Conservation (phyloP, 1,140 invertebrate species). For the Euborellia annulipes region DNA sequence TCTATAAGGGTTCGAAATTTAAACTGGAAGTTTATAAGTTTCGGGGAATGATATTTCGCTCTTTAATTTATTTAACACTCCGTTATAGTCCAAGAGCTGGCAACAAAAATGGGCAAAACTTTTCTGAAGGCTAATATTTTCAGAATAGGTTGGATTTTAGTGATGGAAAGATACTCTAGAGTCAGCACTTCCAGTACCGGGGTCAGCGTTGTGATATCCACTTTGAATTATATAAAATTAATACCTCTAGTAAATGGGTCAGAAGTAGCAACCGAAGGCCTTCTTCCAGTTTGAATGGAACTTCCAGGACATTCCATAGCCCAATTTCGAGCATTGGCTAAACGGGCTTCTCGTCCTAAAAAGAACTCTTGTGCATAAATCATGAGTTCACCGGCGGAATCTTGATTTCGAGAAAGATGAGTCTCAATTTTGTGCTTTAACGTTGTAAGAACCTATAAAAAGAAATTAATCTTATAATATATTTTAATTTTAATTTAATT, state of each 20-base stretch:
- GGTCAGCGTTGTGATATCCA: background rate
- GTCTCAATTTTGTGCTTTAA: slow-evolving; percentile 77
- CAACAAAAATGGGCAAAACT: too few relatives aligned
- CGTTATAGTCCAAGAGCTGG: too few relatives aligned
- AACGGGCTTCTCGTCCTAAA: slow-evolving; percentile 54
- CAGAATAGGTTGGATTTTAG: too few relatives aligned
- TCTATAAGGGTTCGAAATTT: too few relatives aligned
- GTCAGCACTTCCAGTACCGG: too few relatives aligned
- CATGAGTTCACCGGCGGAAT: slow-evolving; percentile 44
- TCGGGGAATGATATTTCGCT: too few relatives aligned
- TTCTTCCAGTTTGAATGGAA: slow-evolving; percentile 14
- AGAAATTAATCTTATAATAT: too few relatives aligned
- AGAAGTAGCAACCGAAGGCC: slow-evolving; percentile 17
- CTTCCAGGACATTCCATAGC: slow-evolving; percentile 32
- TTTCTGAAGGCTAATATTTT: too few relatives aligned
- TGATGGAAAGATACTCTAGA: too few relatives aligned
- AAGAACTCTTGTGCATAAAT: slow-evolving; percentile 59
- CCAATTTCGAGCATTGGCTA: slow-evolving; percentile 47
- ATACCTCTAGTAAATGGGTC: slow-evolving; percentile 30
- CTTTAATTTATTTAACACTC: too few relatives aligned
- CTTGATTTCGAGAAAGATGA: slow-evolving; percentile 50
- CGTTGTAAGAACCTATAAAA: slow-evolving; percentile 54
- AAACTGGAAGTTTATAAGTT: too few relatives aligned
- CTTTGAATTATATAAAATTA: slow-evolving; percentile 17
- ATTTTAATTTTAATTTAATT: too few relatives aligned